Conservation (phyloP, 37 sponge, comb jelly and placozoan genomes). For the Theonella swinhoei region DNA sequence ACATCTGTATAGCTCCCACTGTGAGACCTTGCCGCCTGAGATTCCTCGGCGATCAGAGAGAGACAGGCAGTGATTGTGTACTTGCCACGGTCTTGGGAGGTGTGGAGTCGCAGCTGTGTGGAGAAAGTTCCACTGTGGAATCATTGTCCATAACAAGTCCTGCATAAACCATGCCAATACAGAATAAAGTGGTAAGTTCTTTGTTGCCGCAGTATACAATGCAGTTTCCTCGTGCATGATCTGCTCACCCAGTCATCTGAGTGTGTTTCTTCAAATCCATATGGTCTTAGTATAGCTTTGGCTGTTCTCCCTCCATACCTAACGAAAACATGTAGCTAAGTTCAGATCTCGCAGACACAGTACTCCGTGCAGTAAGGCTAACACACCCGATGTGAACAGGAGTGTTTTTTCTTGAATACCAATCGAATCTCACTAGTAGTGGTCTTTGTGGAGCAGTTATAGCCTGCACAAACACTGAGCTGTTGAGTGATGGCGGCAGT, state of each 20-base stretch:
- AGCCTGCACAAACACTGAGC: not conserved
- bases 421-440: constrained; percentile 78
- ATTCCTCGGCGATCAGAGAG: constrained; percentile 74
- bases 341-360: not conserved
- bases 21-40: constrained; percentile 88
- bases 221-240: no score
- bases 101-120: constrained; percentile 12
- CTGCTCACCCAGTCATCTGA: constrained; percentile 85
- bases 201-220: no score
- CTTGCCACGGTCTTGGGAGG: constrained; percentile 83
- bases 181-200: no score
- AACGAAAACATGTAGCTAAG: not conserved
- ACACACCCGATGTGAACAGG: constrained; percentile 79
- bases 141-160: constrained; percentile 90
- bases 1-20: constrained; percentile 84
- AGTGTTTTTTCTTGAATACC: constrained; percentile 65
- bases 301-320: constrained; percentile 87
- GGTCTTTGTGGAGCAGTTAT: constrained; percentile 44
- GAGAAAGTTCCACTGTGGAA: constrained; percentile 84
- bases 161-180: no score
- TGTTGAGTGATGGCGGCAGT: not conserved
- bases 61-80: constrained; percentile 89
- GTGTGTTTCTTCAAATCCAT: constrained; percentile 78
- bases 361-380: not conserved
- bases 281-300: constrained; percentile 71